Base-by-base conservation (phyloP, 2,888 invertebrate species). In the Hydrotaea diabolus region DNA sequence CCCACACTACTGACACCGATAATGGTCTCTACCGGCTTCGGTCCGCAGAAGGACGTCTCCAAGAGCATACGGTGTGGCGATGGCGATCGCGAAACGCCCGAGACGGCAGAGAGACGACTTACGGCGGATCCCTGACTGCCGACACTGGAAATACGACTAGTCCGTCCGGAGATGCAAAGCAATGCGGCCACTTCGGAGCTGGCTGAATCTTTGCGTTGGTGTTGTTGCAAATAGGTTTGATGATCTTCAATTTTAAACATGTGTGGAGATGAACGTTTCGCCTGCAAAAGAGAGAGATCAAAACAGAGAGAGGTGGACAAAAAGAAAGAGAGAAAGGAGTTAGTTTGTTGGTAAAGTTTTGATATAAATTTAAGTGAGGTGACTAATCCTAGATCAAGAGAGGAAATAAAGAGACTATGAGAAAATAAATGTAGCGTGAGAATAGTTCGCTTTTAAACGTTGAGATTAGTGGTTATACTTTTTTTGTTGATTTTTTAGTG, bases 41-140 rank as follows among this genome's bases (percentile, higher is more conserved):
- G 96, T 0, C 97, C 97, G 92, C 97, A 97, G 91, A 98, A 98
- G 0, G 97, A 97, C 0, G 97, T 98, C 93, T 97, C 97, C 81
- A 97, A 93, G 77, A 97, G 93, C 95, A 97, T 97, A 92, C 96
- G 96, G 93, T 97, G 97, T n/a, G 97, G 97, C 15, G 97, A 97
- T 1, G 97, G 97, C 39, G 96, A 96, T 84, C 96, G 94, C 5
- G 95, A 95, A 0, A 92, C 88, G 0, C 93, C 94, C 0, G 94
- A 94, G 62, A 93, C 91, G 21, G 93, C 93, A 0, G 94, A 94
- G 64, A 94, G 89, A 83, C 94, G 94, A 87, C 94, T 94, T 5
- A 93, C 93, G 17, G 94, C 94, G 0, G 95, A 95, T 64, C 96
- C 96, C 91, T 96, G 96, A 87, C 96, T 96, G 79, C 97, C 97